Evolutionary conservation across 2,797 vertebrate species (phyloP).

Genomic region (Danionella dracula): DNA sequence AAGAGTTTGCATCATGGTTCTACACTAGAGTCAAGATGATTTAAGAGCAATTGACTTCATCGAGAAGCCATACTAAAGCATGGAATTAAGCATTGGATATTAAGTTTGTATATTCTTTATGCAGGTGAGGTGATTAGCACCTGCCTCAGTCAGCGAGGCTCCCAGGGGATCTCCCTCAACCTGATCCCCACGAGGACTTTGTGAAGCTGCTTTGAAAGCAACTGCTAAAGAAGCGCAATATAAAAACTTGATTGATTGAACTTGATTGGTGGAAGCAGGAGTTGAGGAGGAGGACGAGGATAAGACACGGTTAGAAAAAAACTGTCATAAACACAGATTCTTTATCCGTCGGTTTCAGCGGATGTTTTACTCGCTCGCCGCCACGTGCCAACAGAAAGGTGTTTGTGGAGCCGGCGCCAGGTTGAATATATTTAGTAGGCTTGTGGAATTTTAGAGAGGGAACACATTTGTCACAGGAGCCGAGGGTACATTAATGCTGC

Average conservation of each 20-base stretch:
- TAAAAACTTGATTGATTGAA: too few species aligned
- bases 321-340: conserved; percentile 19
- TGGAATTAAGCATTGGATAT: too few species aligned
- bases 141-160: too few species aligned
- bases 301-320: background rate
- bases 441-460: background rate
- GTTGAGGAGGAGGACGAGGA: background rate
- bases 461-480: background rate
- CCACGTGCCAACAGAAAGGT: background rate
- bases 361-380: background rate
- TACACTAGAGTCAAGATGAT: conserved; percentile 7
- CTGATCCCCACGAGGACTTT: too few species aligned
- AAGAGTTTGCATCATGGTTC: conserved; percentile 28
- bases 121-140: too few species aligned
- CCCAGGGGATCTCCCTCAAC: too few species aligned
- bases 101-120: too few species aligned
- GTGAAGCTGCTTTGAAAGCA: too few species aligned
- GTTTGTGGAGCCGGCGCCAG: background rate
- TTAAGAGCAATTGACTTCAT: background rate
- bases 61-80: background rate
- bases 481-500: background rate
- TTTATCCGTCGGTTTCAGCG: background rate
- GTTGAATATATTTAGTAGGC: background rate
- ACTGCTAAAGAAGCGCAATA: too few species aligned
- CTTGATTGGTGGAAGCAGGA: too few species aligned